Conservation (phyloP, 2,113 vertebrate genomes). For the Microtus oregoni region DNA sequence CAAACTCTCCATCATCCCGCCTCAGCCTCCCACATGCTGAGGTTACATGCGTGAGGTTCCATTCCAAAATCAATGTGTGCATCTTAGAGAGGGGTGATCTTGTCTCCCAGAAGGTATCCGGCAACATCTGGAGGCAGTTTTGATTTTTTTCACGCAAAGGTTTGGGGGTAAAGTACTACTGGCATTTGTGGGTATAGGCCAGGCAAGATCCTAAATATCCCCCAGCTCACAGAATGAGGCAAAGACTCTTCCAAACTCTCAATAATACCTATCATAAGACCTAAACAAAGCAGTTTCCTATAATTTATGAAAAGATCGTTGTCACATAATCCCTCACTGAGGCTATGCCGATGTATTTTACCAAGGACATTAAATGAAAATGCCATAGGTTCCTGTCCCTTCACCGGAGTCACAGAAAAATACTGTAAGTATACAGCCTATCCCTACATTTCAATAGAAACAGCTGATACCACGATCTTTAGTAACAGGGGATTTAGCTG, state of each 20-base stretch:
- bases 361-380: constrained; percentile 11
- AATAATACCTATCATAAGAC: not conserved
- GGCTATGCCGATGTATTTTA: not conserved
- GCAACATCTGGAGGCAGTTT: not conserved
- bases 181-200: not conserved
- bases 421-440: not conserved
- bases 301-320: not conserved
- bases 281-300: not conserved
- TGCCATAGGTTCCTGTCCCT: not conserved
- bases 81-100: not conserved
- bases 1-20: not conserved
- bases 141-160: not conserved
- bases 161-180: not conserved
- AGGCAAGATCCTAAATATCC: not conserved
- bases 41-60: not conserved
- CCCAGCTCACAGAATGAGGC: not conserved
- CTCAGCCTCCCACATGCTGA: not conserved
- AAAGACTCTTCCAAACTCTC: not conserved
- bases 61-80: not conserved
- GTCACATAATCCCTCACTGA: not conserved
- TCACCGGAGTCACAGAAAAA: not conserved
- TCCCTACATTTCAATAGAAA: not conserved
- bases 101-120: not conserved
- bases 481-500: not conserved
- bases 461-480: not conserved